Percentiles rank a stretch among this genome's conserved stretches.
Conservation (phyloP, 2,113 vertebrate genomes). For the Dicrurus megarhynchus region DNA sequence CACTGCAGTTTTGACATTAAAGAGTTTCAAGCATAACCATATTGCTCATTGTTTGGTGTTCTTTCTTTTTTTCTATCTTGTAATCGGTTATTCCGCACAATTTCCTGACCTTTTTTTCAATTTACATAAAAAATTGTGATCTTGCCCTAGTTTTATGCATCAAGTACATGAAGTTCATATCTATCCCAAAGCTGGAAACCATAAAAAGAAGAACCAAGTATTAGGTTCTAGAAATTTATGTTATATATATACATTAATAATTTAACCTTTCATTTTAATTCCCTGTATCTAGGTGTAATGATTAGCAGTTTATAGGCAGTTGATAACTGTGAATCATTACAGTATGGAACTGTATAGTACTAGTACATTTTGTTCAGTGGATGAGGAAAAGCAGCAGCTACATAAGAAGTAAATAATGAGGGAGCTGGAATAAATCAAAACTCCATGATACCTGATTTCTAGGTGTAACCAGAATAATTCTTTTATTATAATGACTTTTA, state of each 20-base stretch:
- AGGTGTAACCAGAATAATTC: not conserved
- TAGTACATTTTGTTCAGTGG: not conserved
- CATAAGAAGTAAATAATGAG: not conserved
- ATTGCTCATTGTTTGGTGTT: not conserved
- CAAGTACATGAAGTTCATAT: not conserved
- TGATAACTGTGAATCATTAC: not conserved
- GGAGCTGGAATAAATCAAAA: not conserved
- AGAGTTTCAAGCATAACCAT: not conserved
- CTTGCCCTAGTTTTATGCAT: not conserved
- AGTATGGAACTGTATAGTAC: not conserved
- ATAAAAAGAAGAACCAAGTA: not conserved
- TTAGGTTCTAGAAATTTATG: not conserved
- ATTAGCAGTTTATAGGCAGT: not conserved
- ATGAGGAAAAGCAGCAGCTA: not conserved
- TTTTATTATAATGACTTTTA: not conserved
- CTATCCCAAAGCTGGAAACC: not conserved
- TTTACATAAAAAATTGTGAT: not conserved
- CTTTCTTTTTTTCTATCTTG: not conserved
- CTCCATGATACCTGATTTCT: not conserved
- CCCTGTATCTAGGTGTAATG: not conserved
- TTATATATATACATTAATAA: not conserved
- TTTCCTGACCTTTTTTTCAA: not conserved
- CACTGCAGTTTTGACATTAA: not conserved
- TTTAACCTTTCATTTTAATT: not conserved
- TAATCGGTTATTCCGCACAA: not conserved